phyloP scores from a whole-genome alignment of 1,140 invertebrate species.

The Ephestia elutella region DNA sequence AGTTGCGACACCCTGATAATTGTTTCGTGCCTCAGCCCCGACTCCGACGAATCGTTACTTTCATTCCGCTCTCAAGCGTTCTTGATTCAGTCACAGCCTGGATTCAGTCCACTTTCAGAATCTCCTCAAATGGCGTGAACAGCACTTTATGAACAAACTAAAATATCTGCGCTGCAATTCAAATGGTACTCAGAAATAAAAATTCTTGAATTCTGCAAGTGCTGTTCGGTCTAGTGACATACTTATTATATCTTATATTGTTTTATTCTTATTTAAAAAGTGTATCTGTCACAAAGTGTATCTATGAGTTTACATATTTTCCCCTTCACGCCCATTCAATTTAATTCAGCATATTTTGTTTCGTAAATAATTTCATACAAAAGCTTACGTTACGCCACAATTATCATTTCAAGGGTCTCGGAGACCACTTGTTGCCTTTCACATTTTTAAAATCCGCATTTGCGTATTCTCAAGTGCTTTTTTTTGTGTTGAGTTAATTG shows the following conservation, averaged over 20 bases:
- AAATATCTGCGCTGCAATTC: not conserved
- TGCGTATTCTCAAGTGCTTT: constrained; percentile 10
- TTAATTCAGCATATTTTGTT: not conserved
- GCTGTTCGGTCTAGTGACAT: too few relatives aligned
- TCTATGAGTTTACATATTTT: too few relatives aligned
- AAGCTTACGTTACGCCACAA: constrained; percentile 7
- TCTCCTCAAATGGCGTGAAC: not conserved
- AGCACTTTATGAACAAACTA: not conserved
- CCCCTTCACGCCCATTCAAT: not conserved
- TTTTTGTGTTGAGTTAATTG: constrained; percentile 14
- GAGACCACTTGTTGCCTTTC: constrained; percentile 10
- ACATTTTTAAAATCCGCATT: constrained; percentile 10
- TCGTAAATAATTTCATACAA: constrained; percentile 6
- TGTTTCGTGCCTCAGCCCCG: constrained; percentile 13
- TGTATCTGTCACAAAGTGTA: too few relatives aligned
- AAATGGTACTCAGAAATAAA: not conserved
- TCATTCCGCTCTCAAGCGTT: constrained; percentile 14
- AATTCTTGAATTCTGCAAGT: too few relatives aligned
- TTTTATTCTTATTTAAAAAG: too few relatives aligned
- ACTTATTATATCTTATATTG: too few relatives aligned
- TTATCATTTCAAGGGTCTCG: constrained; percentile 12
- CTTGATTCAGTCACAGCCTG: constrained; percentile 13
- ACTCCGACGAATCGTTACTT: constrained; percentile 20
- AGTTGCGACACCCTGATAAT: constrained; percentile 13
- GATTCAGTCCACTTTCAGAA: constrained; percentile 4